Base-by-base conservation (phyloP, 2,113 vertebrate species). In the Terrapene triunguis region DNA sequence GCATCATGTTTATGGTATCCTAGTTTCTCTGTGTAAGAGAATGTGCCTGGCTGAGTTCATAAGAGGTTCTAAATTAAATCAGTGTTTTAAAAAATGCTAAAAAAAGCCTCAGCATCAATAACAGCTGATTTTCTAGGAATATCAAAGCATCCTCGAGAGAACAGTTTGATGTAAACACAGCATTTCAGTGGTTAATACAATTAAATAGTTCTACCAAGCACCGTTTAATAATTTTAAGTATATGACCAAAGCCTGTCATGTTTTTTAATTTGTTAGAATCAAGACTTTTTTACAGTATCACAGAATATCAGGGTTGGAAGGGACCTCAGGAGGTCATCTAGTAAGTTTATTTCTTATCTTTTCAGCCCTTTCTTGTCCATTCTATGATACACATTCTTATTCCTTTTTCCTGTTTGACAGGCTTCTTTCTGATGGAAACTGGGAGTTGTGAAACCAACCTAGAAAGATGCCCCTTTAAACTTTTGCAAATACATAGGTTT, bases 111-210 rank as follows among this genome's bases (percentile, higher is more conserved):
- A 85, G 59, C 57, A 6, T 80, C 57, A 89, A 83, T 89, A 88
- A 91, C 82, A 96, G 92, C 65, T 48, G 83, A 9, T 81, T 96
- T 95, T 94, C 88, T 59, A 59, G 90, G 91, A 93, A 94, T 83
- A 81, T 93, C 85, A 92, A 83, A 85, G 76, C 87, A 44, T 92
- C 90, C n/a, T n/a, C n/a, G n/a, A n/a, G n/a, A 95, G 79, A 62
- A 82, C 95, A 87, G 78, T 44, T 8, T 5, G 81, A 57, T 13
- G 10, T 62, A 1, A 0, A 80, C 82, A 79, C 88, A 89, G 79
- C 32, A 4, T 92, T 93, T 91, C 79, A 83, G 85, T 82, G 85
- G 84, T 89, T 76, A 86, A 59, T 91, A 84, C 80, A 82, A 74
- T 95, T 81, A 65, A 89, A 80, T 94, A 0, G 4, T 84, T 93